Percentiles rank a stretch among this genome's conserved stretches.
Conservation (phyloP, 2,797 vertebrate genomes). For the Lithobates pipiens region DNA sequence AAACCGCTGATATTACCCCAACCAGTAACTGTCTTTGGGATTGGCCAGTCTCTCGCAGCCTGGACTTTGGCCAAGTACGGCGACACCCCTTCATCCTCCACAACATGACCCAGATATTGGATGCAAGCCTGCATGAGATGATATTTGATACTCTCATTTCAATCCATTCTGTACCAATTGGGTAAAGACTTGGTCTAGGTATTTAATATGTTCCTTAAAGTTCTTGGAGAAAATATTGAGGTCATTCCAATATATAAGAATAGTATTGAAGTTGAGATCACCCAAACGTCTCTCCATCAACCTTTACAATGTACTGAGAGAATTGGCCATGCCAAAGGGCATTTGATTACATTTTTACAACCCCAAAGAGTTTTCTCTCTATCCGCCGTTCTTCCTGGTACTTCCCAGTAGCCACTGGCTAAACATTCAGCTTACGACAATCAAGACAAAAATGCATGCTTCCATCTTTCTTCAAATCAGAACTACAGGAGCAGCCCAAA, state of each 20-base stretch:
- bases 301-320: background rate
- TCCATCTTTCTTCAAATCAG: background rate
- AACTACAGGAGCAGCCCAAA: background rate
- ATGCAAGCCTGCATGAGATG: background rate
- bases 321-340: background rate
- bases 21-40: background rate
- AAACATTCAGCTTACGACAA: background rate
- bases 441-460: background rate
- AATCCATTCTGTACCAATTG: background rate
- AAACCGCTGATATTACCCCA: no score
- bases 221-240: background rate
- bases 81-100: background rate
- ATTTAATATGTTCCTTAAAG: background rate
- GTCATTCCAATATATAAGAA: background rate
- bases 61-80: background rate
- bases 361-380: background rate
- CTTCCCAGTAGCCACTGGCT: background rate
- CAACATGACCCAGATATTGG: background rate
- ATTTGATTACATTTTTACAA: background rate
- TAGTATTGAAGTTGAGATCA: background rate
- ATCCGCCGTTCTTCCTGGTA: background rate
- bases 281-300: background rate
- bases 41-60: background rate
- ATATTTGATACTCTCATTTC: background rate
- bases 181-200: background rate